Evolutionary conservation across 2,113 vertebrate species (phyloP), one percentile per base, ranked within the genome.

Genomic region (Callionymus lyra): DNA sequence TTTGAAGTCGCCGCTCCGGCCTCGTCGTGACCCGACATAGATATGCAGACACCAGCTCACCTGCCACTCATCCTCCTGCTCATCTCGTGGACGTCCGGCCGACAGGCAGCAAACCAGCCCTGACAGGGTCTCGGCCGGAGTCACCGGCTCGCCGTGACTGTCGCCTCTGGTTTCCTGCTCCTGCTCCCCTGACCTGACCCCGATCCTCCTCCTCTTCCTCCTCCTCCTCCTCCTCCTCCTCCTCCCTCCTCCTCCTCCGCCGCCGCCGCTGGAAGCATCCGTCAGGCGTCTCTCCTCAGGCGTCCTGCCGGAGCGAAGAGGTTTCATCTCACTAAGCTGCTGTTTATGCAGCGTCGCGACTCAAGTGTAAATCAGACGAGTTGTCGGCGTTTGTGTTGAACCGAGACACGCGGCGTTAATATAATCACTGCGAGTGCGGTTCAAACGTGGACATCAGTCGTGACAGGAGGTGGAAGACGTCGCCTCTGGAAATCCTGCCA

Each of bases 151-250:
- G 70, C 66, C 50, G 27, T 70, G 68, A 42, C 68, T 80, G 75
- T 82, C 80, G 78, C 63, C 63, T 46, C 63, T 82, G 60, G 70
- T 80, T 74, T 77, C 73, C 63, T 72, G 48, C 50, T 59, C 40
- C 47, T 65, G 47, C 53, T 57, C 59, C 43, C 41, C 40, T 62
- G 63, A 67, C 74, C 67, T 51, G 50, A 63, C 56, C 64, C 51
- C 34, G n/a, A n/a, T 2, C 17, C 48, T 51, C 31, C 63, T 27
- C 21, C 43, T 36, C 47, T 38, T 31, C 8, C 42, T 39, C 50
- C 44, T 10, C 55, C 51, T 37, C n/a, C 59, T 56, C 49, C 34
- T 2, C 17, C 48, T 51, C 31, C 63, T 27, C 21, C 43, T 36
- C 44, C 47, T 38, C 33, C 8, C 42, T 39, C 50, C 44, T 10